phyloP scores from a whole-genome alignment of 2,113 vertebrate species.

The Dryoscopus gambensis region DNA sequence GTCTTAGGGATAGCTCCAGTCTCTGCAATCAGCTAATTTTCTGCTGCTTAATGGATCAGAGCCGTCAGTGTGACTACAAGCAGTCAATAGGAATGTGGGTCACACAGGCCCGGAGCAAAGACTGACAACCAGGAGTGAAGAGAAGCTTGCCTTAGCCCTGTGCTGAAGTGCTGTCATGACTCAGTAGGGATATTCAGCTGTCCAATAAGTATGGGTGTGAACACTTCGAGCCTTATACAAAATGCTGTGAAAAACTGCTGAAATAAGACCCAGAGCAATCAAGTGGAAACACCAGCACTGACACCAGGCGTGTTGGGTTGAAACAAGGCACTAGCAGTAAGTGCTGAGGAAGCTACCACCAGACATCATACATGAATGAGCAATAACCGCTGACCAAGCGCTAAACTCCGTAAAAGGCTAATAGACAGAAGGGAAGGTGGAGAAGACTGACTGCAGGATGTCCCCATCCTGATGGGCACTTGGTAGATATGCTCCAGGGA shows the following conservation, averaged over 20 bases:
- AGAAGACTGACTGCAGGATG: not conserved
- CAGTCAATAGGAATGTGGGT: not conserved
- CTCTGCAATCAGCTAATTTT: not conserved
- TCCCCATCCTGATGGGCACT: not conserved
- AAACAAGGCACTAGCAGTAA: not conserved
- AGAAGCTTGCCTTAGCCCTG: not conserved
- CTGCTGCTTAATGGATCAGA: not conserved
- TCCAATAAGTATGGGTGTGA: not conserved
- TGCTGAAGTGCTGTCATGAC: not conserved
- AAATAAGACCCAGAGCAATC: not conserved
- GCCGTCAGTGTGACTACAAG: not conserved
- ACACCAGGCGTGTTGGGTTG: not conserved
- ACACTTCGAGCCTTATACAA: not conserved
- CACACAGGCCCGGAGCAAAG: not conserved
- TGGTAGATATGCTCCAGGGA: not conserved
- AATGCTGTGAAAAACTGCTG: not conserved
- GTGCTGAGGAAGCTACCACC: not conserved
- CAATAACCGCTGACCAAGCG: conserved; percentile 2
- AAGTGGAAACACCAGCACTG: not conserved
- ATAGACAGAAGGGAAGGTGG: conserved; percentile 30
- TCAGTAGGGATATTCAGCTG: not conserved
- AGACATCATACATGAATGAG: not conserved
- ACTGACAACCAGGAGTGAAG: not conserved
- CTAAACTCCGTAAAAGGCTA: not conserved
- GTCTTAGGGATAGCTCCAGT: not conserved